Percentiles rank a stretch among this genome's conserved stretches.
phyloP scores from a whole-genome alignment of 2,113 vertebrate species.

The Petrocephalus zakoni region DNA sequence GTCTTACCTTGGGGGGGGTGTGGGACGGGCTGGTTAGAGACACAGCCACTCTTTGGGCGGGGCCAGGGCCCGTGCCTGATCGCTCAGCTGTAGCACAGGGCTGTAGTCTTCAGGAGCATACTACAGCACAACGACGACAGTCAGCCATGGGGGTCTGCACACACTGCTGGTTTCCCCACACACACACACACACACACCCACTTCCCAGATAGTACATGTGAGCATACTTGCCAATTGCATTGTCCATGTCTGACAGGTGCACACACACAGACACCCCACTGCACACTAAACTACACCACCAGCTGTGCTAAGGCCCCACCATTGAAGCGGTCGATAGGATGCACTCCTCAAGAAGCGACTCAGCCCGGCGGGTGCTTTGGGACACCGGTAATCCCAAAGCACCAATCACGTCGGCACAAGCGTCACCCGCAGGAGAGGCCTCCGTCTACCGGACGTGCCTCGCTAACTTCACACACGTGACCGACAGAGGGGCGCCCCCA shows the following conservation, averaged over 20 bases:
- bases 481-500: background rate
- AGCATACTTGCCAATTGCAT: slow-evolving; percentile 22
- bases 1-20: slow-evolving; percentile 62
- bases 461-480: background rate
- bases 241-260: slow-evolving; percentile 43
- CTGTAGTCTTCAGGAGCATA: slow-evolving; percentile 90
- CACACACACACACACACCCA: slow-evolving; percentile 11
- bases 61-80: slow-evolving; percentile 87
- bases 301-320: background rate
- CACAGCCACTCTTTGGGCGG: slow-evolving; percentile 99
- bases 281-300: slow-evolving; percentile 12
- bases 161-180: background rate
- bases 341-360: background rate
- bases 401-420: background rate
- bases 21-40: slow-evolving; percentile 69
- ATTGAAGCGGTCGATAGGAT: background rate
- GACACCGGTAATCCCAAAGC: background rate
- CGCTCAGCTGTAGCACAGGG: slow-evolving; percentile 84
- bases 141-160: slow-evolving; percentile 45
- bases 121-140: slow-evolving; percentile 71
- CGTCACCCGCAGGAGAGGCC: background rate
- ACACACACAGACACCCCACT: slow-evolving; percentile 19
- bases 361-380: background rate
- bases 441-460: background rate
- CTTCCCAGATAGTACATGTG: background rate